These are phyloP conservation scores for Acanthochromis polyacanthus DNA, from an alignment of 2,113 vertebrate species.

Conservation along the genomic window DNA sequence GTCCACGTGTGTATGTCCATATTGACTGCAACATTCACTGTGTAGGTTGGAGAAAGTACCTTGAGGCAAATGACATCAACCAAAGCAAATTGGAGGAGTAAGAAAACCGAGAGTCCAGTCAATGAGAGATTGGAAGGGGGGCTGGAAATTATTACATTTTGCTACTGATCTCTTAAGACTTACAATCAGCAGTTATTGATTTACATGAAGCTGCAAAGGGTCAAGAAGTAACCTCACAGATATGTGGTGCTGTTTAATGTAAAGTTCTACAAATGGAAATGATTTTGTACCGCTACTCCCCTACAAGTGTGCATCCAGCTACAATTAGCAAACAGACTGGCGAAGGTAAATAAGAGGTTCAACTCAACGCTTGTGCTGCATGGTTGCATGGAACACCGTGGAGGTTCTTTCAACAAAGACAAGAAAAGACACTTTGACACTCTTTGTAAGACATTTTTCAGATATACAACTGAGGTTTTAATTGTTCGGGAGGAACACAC, in stretches of 20 bases:
- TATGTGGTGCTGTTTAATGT: no score
- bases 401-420: no score
- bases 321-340: no score
- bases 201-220: not conserved
- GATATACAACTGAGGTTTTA: no score
- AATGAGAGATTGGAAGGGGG: not conserved
- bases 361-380: no score
- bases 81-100: not conserved
- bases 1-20: no score
- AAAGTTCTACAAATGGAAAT: not conserved
- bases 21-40: not conserved
- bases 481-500: no score
- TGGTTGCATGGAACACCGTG: no score
- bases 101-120: not conserved
- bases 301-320: not conserved
- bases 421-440: no score
- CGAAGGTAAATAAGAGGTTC: not conserved
- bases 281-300: not conserved
- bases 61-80: not conserved
- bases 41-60: not conserved
- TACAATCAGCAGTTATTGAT: not conserved
- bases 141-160: not conserved
- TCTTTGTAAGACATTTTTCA: no score
- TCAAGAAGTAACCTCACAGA: not conserved
- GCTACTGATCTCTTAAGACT: no score